Percentiles rank a stretch among this genome's conserved stretches.
These are phyloP conservation scores for Pammene fasciana DNA, from an alignment of 2,888 invertebrate genomes.

Conservation along the genomic window DNA sequence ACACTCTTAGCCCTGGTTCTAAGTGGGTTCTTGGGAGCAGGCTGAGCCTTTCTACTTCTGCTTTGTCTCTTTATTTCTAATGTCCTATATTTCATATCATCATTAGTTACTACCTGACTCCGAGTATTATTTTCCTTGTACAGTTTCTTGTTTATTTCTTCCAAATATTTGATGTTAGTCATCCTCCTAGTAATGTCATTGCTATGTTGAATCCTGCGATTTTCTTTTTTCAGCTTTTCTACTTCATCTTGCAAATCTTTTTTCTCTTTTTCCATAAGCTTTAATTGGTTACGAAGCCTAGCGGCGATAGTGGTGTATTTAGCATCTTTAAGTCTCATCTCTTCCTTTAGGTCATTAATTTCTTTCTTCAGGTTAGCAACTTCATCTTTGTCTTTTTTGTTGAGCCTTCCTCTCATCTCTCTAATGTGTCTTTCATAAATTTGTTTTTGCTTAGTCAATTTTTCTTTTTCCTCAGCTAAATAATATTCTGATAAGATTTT, in stretches of 20 bases:
- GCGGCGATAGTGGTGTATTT: constrained; percentile 88
- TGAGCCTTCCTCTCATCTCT: constrained; percentile 86
- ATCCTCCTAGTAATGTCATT: constrained; percentile 82
- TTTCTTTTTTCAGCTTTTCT: constrained; percentile 87
- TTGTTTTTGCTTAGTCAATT: constrained; percentile 85
- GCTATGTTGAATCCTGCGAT: constrained; percentile 84
- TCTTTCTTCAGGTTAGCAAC: constrained; percentile 85
- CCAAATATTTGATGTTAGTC: constrained; percentile 88
- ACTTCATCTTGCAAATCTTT: constrained; percentile 85
- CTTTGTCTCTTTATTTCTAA: constrained; percentile 75
- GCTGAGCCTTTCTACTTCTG: constrained; percentile 58
- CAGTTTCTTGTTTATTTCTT: constrained; percentile 87
- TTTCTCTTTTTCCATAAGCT: constrained; percentile 88
- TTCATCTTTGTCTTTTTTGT: constrained; percentile 88
- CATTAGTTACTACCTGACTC: constrained; percentile 59
- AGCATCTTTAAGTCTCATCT: constrained; percentile 88
- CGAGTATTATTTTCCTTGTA: constrained; percentile 60
- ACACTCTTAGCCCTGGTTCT: constrained; percentile 78
- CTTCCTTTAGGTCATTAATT: constrained; percentile 85
- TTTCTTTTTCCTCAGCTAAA: constrained; percentile 87
- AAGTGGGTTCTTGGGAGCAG: constrained; percentile 48
- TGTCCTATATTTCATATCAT: constrained; percentile 69
- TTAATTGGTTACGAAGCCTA: constrained; percentile 88
- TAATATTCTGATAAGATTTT: constrained; percentile 85
- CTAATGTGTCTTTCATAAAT: constrained; percentile 87